Evolutionary conservation across 2,888 invertebrate species (phyloP), one percentile per base, ranked within the genome.

Genomic region (Koerneria pararmatus): DNA sequence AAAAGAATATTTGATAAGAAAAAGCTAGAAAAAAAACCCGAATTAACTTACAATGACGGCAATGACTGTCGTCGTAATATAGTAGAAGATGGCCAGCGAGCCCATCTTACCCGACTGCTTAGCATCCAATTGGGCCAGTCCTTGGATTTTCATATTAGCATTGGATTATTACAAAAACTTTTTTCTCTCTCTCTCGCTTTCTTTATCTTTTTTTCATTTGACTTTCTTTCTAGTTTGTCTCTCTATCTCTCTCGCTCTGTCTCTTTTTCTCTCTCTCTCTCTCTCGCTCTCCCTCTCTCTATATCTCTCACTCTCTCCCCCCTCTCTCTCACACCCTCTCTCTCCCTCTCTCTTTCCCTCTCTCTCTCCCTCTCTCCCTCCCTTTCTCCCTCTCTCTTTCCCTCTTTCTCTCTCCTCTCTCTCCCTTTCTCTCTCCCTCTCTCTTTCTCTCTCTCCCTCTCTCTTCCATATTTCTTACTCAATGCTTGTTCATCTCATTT

Each of bases 71-170:
- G 89, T 89, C n/a, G 84, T 83, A 77, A 89, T 85, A 82, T 89
- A 89, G 83, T 89, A 89, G 48, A 86, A 75, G 69, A 89, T 83
- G 11, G 89, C 89, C 41, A 88, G 84, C 48, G 86, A 81, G 11
- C 89, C 89, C 87, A 89, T 89, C 75, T 87, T 86, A 29, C 89
- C 89, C 35, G 88, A 88, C 58, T 88, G 87, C 74, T 86, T 87
- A 3, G 89, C 87, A 79, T 89, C 89, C 78, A 89, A 82, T 72
- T 88, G 88, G 8, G 89, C 88, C 83, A 89, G 86, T 70, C 85
- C 89, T 88, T 86, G 65, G 71, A 81, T 29, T 24, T 56, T 29
- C 56, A 56, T 8, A 22, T 15, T 53, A 6, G 24, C 27, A 24
- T 53, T 22, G 53, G 6, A n/a, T 41, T 41, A 8, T 41, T 19